Conservation (phyloP, 2,888 invertebrate species). For the Orthonevra nobilis region DNA sequence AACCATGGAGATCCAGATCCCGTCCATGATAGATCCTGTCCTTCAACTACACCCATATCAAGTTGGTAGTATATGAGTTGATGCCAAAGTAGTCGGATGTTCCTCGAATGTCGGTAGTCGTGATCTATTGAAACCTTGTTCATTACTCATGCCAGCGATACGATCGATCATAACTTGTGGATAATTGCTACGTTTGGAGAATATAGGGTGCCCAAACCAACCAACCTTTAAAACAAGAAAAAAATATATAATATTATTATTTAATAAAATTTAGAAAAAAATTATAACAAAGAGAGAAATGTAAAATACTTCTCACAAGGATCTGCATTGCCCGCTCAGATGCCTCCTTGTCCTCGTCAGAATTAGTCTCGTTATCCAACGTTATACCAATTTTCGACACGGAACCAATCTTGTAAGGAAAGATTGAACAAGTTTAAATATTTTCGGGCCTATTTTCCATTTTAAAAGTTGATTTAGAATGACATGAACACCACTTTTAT, state of each 20-base stretch:
- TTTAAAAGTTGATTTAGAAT: too few relatives aligned
- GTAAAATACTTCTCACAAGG: constrained; percentile 81
- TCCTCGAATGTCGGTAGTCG: constrained; percentile 84
- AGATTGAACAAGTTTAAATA: too few relatives aligned
- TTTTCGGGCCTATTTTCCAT: too few relatives aligned
- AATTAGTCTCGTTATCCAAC: constrained; percentile 82
- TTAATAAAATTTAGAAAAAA: too few relatives aligned
- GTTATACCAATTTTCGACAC: constrained; percentile 85
- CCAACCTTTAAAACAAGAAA: constrained; percentile 83
- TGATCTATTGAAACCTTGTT: constrained; percentile 83
- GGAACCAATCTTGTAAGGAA: too few relatives aligned
- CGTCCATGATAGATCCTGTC: constrained; percentile 83
- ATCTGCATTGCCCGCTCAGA: constrained; percentile 84
- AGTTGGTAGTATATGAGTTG: constrained; percentile 86
- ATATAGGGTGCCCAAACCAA: constrained; percentile 86
- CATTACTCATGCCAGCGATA: constrained; percentile 82
- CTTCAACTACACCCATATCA: constrained; percentile 83
- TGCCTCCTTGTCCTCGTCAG: constrained; percentile 82
- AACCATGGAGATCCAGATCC: constrained; percentile 83
- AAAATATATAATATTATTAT: too few relatives aligned
- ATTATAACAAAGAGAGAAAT: not conserved
- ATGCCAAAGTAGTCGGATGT: constrained; percentile 88
- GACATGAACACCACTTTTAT: too few relatives aligned
- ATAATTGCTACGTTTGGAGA: constrained; percentile 84
- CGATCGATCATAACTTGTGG: constrained; percentile 84